Base-by-base conservation (phyloP, 2,888 invertebrate genomes). In the Eristalinus aeneus region DNA sequence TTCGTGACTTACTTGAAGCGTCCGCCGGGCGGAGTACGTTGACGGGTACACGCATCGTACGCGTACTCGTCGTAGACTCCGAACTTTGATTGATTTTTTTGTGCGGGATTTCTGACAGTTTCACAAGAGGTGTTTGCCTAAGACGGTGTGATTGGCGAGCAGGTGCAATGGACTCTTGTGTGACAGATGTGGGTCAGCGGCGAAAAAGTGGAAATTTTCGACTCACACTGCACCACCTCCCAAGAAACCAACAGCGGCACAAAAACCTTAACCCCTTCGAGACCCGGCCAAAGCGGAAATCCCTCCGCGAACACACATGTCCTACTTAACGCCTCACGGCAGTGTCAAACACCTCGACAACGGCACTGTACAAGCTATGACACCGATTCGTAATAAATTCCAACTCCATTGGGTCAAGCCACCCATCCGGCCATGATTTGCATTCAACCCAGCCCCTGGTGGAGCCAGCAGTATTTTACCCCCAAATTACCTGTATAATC, bases 401-500 rank as follows among this genome's bases (percentile, higher is more conserved):
- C 58, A 58, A 46, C 56, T 32, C 34, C 67, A 16, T 67, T 46
- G 56, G 60, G 61, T 82, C 77, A 71, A 8, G 9, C 54, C 23
- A 61, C n/a, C 39, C 56, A 69, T 16, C 34, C 34, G 78, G 73
- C 63, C 53, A 23, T 56, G 68, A 83, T 83, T 83, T 63, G 68
- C 78, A 83, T 83, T 73, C 6, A 63, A 65, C 36, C 65, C 64
- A 64, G 64, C 80, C 16, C 74, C 46, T 69, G 69, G 16, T 36
- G 31, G 27, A 32, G 0, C 34, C n/a, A 64, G 10, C 10, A 20
- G 75, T 60, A 65, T 58, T 46, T 46, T 16, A 46, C 46, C 46
- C n/a, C 46, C 8, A 46, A 46, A 16, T 64, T n/a, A n/a, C 31
- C 12, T 39, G 2, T 65, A 27, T 53, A 39, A 73, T 68, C 72